A percentile compares a stretch with the other conserved stretches of the same genome.
phyloP scores from a whole-genome alignment of 2,888 invertebrate genomes.

The Morpho deidamia region DNA sequence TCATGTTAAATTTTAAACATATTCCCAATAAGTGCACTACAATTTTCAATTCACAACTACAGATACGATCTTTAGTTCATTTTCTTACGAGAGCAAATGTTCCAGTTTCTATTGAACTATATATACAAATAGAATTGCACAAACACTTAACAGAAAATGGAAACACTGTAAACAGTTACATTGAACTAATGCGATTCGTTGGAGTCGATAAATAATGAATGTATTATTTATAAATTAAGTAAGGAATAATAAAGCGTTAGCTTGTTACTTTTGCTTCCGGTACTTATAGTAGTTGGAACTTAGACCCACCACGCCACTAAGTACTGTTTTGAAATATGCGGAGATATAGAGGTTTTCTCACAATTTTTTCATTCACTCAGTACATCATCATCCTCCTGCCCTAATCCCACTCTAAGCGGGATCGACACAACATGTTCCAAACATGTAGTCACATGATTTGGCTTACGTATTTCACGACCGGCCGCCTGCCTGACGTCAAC shows the following conservation, averaged over 20 bases:
- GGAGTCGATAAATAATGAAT: not conserved
- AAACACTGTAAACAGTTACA: constrained; percentile 1
- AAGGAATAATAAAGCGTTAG: not conserved
- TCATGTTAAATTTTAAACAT: not conserved
- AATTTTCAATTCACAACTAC: constrained; percentile 33
- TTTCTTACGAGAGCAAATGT: constrained; percentile 15
- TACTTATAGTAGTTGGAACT: too few relatives aligned
- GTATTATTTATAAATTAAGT: not conserved
- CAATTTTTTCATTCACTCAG: too few relatives aligned
- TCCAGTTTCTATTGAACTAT: constrained; percentile 20
- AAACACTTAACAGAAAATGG: constrained; percentile 17
- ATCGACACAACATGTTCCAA: too few relatives aligned
- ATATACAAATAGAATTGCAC: constrained; percentile 18
- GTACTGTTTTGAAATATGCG: too few relatives aligned
- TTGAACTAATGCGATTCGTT: not conserved
- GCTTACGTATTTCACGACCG: too few relatives aligned
- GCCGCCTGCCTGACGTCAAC: too few relatives aligned
- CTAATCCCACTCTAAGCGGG: too few relatives aligned
- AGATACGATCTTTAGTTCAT: constrained; percentile 18
- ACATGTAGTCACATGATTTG: too few relatives aligned
- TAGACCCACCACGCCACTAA: too few relatives aligned
- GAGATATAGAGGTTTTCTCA: too few relatives aligned
- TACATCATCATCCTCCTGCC: too few relatives aligned
- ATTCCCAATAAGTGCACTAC: not conserved
- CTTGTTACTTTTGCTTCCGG: too few relatives aligned